Conservation (phyloP, 2,797 vertebrate genomes). For the Peromyscus nudipes region DNA sequence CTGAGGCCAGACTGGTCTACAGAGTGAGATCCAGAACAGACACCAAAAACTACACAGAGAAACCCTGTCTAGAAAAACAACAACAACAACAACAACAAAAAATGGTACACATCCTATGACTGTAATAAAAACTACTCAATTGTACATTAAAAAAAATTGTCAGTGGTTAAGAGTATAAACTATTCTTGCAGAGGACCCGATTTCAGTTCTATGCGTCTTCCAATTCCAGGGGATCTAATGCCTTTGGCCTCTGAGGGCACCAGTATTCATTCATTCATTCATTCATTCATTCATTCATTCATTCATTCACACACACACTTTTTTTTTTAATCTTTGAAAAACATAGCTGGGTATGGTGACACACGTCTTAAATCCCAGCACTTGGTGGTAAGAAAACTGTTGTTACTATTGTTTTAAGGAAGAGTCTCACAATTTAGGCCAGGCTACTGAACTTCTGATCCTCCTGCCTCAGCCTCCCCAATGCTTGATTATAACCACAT, state of each 20-base stretch:
- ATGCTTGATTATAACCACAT: neutral
- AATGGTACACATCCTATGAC: neutral
- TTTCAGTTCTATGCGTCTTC: neutral
- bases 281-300: neutral
- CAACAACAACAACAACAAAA: too few species aligned
- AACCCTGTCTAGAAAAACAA: too few species aligned
- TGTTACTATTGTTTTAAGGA: neutral
- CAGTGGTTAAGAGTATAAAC: neutral
- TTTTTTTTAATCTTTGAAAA: neutral
- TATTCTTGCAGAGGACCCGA: neutral
- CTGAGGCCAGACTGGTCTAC: too few species aligned
- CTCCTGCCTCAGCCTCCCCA: neutral
- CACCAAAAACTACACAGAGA: too few species aligned
- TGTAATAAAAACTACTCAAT: slow-evolving; percentile 26
- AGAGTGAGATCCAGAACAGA: too few species aligned
- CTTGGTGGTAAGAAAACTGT: neutral
- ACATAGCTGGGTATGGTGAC: neutral
- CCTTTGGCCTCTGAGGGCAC: neutral
- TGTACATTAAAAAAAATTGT: neutral
- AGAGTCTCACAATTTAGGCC: neutral
- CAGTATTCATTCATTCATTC: neutral
- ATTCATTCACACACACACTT: too few species aligned
- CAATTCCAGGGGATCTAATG: neutral
- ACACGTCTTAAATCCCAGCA: neutral
- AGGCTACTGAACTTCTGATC: neutral